phyloP scores from a whole-genome alignment of 2,797 vertebrate species.

The Arrhamphus sclerolepis region DNA sequence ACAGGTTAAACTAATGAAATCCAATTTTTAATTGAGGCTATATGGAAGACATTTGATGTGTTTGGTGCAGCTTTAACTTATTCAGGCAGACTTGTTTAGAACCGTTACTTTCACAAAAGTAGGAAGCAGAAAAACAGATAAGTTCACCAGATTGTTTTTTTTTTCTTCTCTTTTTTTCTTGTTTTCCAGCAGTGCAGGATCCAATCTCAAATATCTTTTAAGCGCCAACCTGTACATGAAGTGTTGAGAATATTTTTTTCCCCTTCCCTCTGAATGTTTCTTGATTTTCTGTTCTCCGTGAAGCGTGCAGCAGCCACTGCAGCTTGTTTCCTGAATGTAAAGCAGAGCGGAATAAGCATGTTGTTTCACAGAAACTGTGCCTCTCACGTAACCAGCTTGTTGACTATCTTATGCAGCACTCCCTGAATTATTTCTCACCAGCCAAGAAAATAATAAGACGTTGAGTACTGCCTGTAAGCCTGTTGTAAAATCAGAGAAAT shows the following conservation, averaged over 20 bases:
- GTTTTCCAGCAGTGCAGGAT: background rate
- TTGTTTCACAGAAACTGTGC: slow-evolving; percentile 13
- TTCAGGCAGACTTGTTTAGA: background rate
- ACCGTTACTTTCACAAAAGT: background rate
- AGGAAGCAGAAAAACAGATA: background rate
- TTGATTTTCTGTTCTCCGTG: background rate
- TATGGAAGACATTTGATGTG: background rate
- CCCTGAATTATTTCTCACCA: slow-evolving; percentile 36
- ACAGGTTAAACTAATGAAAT: slow-evolving; percentile 16
- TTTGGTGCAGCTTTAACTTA: background rate
- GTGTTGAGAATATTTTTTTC: background rate
- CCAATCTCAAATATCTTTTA: background rate
- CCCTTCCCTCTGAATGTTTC: slow-evolving; percentile 1
- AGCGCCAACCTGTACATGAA: background rate
- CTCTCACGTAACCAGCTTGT: slow-evolving; percentile 29
- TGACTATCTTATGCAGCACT: slow-evolving; percentile 19
- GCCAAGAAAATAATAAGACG: slow-evolving; percentile 11
- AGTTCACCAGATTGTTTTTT: background rate
- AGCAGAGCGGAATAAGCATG: slow-evolving; percentile 23
- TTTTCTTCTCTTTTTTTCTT: too few species aligned
- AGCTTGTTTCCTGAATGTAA: slow-evolving; percentile 52
- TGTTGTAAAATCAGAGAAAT: slow-evolving; percentile 7
- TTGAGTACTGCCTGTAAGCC: background rate
- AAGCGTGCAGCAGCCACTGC: slow-evolving; percentile 38
- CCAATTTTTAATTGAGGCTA: background rate